Evolutionary conservation across 2,113 vertebrate genomes (phyloP), one percentile per base, ranked within the genome.

Genomic region (Mus pahari): DNA sequence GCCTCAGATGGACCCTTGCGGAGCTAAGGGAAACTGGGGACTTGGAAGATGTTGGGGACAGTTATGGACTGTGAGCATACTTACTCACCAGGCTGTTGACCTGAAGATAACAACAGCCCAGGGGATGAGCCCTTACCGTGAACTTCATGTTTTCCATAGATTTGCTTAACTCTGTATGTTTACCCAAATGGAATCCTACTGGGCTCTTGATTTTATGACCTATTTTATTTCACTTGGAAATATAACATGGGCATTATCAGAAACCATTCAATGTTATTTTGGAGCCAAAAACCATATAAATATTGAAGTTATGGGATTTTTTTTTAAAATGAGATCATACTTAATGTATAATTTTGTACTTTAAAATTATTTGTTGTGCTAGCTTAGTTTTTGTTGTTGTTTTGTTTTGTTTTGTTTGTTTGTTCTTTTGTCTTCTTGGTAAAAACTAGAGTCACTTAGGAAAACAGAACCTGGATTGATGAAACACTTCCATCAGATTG

Each of bases 21-120:
- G 53, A 90, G n/a, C 1, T 7, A 62, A 78, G 97, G 97, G 93
- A 95, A 96, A 90, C 86, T 75, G 45, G 91, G 62, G 66, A 73
- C 73, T 79, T 71, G 83, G 70, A 88, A 86, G 92, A 86, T 89
- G 86, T 73, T 4, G 11, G 45, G 42, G 55, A n/a, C 53, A 74
- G 70, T 60, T 95, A 22, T 33, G 53, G 50, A 87, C 33, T 77
- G 82, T 90, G 81, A 81, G 64, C 64, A 60, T 77, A 55, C 79
- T 73, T 81, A 55, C 87, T 68, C 33, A 73, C 50, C 33, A 82
- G 70, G 68, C 74, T 91, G 22, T 86, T 86, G 75, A 71, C 58
- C 31, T 86, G 60, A 60, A 94, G 64, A 39, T 71, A 86, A 60
- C 13, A n/a, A 33, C n/a, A 36, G 70, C 20, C 11, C 33, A 28